Conservation (phyloP, 2,888 invertebrate species). For the Isotomurus palustris region DNA sequence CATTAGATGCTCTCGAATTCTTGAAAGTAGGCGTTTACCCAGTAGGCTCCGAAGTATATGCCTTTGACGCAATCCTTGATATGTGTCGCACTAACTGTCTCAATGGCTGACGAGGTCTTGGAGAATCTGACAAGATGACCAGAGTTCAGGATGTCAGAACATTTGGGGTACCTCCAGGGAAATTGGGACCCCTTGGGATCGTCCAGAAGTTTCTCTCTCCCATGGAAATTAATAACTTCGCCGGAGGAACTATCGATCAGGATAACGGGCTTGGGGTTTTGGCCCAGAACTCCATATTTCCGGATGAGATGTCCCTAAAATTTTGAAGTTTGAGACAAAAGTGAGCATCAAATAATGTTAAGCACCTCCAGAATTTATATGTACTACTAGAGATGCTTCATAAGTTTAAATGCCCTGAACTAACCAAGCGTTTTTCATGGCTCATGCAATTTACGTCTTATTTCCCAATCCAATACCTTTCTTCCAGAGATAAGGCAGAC, state of each 20-base stretch:
- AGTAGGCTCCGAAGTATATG: constrained; percentile 82
- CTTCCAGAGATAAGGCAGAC: not conserved
- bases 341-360: too few species aligned
- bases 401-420: too few species aligned
- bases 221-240: constrained; percentile 61
- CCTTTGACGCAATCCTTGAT: constrained; percentile 61
- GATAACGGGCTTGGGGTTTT: constrained; percentile 54
- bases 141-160: constrained; percentile 56
- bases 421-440: too few species aligned
- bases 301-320: constrained; percentile 72
- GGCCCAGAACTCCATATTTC: constrained; percentile 66
- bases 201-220: constrained; percentile 62
- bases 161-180: constrained; percentile 72
- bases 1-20: too few species aligned
- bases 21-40: constrained; percentile 74
- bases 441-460: too few species aligned
- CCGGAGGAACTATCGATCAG: constrained; percentile 63
- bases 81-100: not conserved
- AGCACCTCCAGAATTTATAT: too few species aligned
- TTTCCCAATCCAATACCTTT: too few species aligned
- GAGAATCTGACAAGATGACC: constrained; percentile 52
- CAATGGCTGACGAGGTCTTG: constrained; percentile 38
- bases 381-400: too few species aligned
- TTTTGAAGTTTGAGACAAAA: too few species aligned
- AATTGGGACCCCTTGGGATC: constrained; percentile 65